Evolutionary conservation across 2,888 invertebrate species (phyloP).

Genomic region (Abscondita cerata): DNA sequence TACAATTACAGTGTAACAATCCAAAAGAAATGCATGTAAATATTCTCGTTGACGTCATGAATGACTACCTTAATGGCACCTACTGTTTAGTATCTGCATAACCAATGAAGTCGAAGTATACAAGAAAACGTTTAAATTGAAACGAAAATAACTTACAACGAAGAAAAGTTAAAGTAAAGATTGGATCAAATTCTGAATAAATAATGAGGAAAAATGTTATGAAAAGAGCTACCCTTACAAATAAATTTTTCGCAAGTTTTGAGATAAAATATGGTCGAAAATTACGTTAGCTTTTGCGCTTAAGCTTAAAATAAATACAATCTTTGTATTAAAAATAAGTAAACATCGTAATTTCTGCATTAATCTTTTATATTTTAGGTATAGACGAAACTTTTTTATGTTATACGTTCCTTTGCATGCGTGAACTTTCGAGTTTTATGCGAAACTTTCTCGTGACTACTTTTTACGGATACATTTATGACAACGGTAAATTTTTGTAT

Average conservation of each 20-base stretch:
- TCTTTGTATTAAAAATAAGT: neutral
- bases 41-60: conserved; percentile 26
- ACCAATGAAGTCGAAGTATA: conserved; percentile 30
- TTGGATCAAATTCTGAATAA: conserved; percentile 25
- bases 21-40: conserved; percentile 27
- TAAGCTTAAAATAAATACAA: conserved; percentile 5
- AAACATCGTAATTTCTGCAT: conserved; percentile 2
- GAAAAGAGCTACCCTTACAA: conserved; percentile 3
- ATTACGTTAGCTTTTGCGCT: neutral
- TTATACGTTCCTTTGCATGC: no score
- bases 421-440: no score
- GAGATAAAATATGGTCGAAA: conserved; percentile 4
- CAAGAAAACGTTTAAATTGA: conserved; percentile 31
- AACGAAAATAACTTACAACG: conserved; percentile 23
- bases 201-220: conserved; percentile 19
- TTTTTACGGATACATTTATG: no score
- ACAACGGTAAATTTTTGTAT: no score
- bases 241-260: conserved; percentile 10
- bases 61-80: conserved; percentile 31
- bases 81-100: conserved; percentile 33
- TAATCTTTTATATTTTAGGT: neutral
- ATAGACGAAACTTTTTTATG: no score
- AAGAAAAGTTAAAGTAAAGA: conserved; percentile 18
- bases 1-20: conserved; percentile 17
- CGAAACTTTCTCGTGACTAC: no score